phyloP scores from a whole-genome alignment of 1,140 invertebrate genomes.

The Conus ventricosus region DNA sequence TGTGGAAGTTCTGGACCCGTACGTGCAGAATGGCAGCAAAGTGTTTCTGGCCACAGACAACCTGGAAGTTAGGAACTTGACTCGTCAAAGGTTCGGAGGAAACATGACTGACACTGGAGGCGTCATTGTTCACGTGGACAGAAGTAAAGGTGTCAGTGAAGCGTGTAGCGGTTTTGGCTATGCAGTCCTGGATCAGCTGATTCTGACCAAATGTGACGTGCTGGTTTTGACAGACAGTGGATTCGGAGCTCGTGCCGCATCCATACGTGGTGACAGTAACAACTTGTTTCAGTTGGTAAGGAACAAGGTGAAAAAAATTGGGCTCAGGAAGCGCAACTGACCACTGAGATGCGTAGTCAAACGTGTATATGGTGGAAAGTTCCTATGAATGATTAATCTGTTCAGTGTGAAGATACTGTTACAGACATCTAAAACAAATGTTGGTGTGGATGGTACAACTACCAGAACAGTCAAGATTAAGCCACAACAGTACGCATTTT shows the following conservation, averaged over 20 bases:
- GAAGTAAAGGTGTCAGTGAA: constrained; percentile 7
- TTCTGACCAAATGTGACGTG: constrained; percentile 50
- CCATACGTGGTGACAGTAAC: constrained; percentile 12
- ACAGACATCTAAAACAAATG: too few relatives aligned
- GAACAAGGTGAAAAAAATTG: not conserved
- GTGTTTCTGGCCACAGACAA: constrained; percentile 54
- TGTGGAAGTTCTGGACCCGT: constrained; percentile 46
- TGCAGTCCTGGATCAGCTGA: constrained; percentile 50
- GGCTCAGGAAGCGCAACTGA: not conserved
- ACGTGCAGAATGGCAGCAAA: constrained; percentile 28
- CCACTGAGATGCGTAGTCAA: too few relatives aligned
- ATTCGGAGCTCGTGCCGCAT: constrained; percentile 38
- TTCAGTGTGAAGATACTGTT: too few relatives aligned
- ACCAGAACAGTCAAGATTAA: too few relatives aligned
- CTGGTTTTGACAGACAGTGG: constrained; percentile 47
- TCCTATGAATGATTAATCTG: too few relatives aligned
- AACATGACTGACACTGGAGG: constrained; percentile 40
- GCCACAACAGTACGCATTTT: too few relatives aligned
- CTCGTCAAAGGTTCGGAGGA: constrained; percentile 34
- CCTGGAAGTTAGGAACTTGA: constrained; percentile 25
- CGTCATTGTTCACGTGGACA: constrained; percentile 51
- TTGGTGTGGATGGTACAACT: too few relatives aligned
- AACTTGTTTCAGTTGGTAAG: constrained; percentile 13
- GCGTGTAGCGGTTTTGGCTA: constrained; percentile 44
- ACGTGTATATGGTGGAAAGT: too few relatives aligned